Percentiles rank a stretch among this genome's conserved stretches.
Conservation (phyloP, 1,140 invertebrate species). For the Sycophaga agraensis region DNA sequence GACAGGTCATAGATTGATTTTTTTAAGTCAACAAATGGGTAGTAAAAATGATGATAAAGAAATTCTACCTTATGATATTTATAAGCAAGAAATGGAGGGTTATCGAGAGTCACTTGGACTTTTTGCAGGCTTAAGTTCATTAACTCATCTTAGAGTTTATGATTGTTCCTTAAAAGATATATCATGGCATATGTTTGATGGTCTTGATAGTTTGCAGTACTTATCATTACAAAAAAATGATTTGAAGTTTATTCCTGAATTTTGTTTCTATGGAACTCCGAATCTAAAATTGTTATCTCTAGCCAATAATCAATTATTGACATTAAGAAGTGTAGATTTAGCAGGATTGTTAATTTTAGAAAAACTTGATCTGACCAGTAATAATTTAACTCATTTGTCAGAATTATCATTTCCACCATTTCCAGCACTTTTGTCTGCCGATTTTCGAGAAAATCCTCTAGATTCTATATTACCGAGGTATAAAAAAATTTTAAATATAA, state of each 20-base stretch:
- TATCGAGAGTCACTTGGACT: constrained; percentile 47
- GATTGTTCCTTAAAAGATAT: constrained; percentile 64
- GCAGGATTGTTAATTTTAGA: constrained; percentile 67
- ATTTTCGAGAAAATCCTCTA: constrained; percentile 70
- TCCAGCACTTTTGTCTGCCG: constrained; percentile 62
- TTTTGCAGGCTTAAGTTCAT: constrained; percentile 61
- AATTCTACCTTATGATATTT: constrained; percentile 67
- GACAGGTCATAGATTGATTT: constrained; percentile 48
- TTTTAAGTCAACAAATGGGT: constrained; percentile 46
- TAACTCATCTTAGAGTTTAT: constrained; percentile 63
- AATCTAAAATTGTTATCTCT: constrained; percentile 65
- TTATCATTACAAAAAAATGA: constrained; percentile 66
- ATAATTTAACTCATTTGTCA: constrained; percentile 68
- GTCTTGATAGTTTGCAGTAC: constrained; percentile 61
- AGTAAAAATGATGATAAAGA: constrained; percentile 53
- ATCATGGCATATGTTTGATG: constrained; percentile 72
- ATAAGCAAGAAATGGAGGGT: constrained; percentile 59
- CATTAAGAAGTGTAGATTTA: constrained; percentile 66
- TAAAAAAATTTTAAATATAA: neutral
- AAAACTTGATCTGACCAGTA: constrained; percentile 65
- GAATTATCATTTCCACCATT: constrained; percentile 71
- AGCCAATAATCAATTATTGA: constrained; percentile 64
- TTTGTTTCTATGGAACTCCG: constrained; percentile 69
- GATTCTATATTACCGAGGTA: constrained; percentile 64
- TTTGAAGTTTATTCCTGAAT: constrained; percentile 66